These are phyloP conservation scores for Caloenas nicobarica DNA, from an alignment of 2,113 vertebrate genomes.

Conservation along the genomic window DNA sequence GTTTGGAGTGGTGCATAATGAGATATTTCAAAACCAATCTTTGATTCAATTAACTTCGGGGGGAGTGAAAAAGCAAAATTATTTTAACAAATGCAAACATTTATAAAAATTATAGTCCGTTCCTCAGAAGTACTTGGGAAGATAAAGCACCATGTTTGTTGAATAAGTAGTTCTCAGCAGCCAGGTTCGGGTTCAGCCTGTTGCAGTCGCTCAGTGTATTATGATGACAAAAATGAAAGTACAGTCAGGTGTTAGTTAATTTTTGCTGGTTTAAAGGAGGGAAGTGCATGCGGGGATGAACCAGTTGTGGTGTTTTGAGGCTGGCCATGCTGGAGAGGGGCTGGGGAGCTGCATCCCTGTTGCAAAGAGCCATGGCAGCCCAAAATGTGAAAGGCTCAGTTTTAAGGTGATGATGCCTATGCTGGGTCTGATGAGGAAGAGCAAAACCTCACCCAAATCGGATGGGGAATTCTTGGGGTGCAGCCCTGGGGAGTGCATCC, in stretches of 20 bases:
- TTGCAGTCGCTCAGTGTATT: neutral
- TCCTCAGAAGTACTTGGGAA: neutral
- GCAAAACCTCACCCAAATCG: neutral
- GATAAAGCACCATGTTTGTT: neutral
- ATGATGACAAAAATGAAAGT: neutral
- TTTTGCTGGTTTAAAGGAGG: neutral
- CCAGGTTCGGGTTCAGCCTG: neutral
- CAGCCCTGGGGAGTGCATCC: rapidly evolving
- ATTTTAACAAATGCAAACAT: neutral
- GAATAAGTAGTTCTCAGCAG: neutral
- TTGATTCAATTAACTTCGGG: neutral
- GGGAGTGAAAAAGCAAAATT: neutral
- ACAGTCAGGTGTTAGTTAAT: neutral
- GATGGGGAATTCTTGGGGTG: rapidly evolving
- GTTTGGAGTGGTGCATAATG: neutral
- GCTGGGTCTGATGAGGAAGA: neutral
- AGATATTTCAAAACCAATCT: neutral
- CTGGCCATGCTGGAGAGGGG: neutral
- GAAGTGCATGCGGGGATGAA: rapidly evolving
- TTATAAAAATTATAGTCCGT: neutral
- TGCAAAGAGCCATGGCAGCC: neutral
- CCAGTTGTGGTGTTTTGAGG: neutral
- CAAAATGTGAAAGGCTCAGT: neutral
- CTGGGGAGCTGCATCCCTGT: rapidly evolving
- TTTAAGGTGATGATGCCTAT: neutral